These are phyloP conservation scores for Anguilla japonica DNA, from an alignment of 2,113 vertebrate genomes.

Conservation along the genomic window DNA sequence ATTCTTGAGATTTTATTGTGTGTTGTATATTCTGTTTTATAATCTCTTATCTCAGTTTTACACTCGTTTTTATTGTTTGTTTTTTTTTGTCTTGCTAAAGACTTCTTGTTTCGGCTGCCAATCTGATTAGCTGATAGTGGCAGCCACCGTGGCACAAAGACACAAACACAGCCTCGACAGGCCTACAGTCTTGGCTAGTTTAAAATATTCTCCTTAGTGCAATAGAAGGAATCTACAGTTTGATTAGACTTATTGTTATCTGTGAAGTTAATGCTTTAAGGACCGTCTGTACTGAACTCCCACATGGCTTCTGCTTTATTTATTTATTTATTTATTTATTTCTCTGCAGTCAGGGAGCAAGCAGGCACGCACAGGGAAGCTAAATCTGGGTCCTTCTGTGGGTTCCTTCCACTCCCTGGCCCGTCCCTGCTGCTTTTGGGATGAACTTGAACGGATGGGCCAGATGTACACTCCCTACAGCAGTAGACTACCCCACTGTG, in stretches of 20 bases:
- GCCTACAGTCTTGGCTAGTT: background rate
- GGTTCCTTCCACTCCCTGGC: background rate
- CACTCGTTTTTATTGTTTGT: background rate
- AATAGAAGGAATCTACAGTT: constrained; percentile 3
- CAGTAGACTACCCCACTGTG: background rate
- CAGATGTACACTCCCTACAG: background rate
- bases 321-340: constrained; percentile 19
- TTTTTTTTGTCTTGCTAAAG: background rate
- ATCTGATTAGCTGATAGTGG: background rate
- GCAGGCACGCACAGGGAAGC: constrained; percentile 11
- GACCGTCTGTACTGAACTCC: background rate
- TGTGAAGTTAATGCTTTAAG: constrained; percentile 12
- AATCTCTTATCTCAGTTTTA: constrained; percentile 7
- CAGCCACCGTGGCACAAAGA: background rate
- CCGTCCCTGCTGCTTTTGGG: constrained; percentile 10
- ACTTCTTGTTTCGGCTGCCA: background rate
- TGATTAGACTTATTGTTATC: background rate
- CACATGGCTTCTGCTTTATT: background rate
- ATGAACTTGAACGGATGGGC: constrained; percentile 17
- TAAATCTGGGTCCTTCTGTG: constrained; percentile 26
- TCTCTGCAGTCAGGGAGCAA: constrained; percentile 18
- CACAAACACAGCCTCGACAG: background rate
- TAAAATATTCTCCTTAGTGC: background rate
- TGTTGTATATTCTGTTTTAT: constrained; percentile 38
- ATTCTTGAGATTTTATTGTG: constrained; percentile 43